Evolutionary conservation across 2,888 invertebrate species (phyloP), one percentile per base, ranked within the genome.

Genomic region (Eupithecia pulchellata): DNA sequence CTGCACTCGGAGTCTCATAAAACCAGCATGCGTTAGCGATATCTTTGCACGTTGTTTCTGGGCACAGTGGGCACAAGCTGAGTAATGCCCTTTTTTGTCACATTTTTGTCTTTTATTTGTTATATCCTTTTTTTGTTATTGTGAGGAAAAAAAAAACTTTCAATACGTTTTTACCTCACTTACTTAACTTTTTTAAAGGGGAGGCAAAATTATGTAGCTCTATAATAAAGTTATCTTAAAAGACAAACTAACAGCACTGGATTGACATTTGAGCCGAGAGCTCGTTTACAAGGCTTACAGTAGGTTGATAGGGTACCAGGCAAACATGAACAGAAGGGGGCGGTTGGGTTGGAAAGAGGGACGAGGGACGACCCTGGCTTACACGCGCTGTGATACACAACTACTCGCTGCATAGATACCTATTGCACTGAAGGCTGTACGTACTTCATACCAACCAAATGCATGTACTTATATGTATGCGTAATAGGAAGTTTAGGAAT

Each of bases 381-480:
- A 89, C 91, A 89, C 89, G 89, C 85, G 90, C 85, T 83, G 77
- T 65, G 72, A 55, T 69, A 75, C 75, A 81, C 82, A 71, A 79
- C 78, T 83, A 71, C 71, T 73, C 75, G 80, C 82, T n/a, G 82
- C 78, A 74, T 84, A 84, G 75, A 9, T 84, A 86, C 20, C 20
- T 90, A 90, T 80, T 88, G 90, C 89, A 88, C 85, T 82, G 91
- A 91, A 90, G 90, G 91, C 86, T 89, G 87, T 86, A 82, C 85
- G 87, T 86, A 82, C 85, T 87, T 90, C 91, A 91, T 91, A 90
- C 84, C 82, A 30, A 58, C 30, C 3, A 30, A n/a, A 42, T n/a
- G n/a, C 1, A 8, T n/a, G 6, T 57, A 32, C 58, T 9, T 11
- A 60, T 4, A 52, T 34, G 2, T 20, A 47, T 20, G 14, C 55